Evolutionary conservation across 2,113 vertebrate genomes (phyloP), one percentile per base, ranked within the genome.

Genomic region (Campylorhamphus procurvoides): DNA sequence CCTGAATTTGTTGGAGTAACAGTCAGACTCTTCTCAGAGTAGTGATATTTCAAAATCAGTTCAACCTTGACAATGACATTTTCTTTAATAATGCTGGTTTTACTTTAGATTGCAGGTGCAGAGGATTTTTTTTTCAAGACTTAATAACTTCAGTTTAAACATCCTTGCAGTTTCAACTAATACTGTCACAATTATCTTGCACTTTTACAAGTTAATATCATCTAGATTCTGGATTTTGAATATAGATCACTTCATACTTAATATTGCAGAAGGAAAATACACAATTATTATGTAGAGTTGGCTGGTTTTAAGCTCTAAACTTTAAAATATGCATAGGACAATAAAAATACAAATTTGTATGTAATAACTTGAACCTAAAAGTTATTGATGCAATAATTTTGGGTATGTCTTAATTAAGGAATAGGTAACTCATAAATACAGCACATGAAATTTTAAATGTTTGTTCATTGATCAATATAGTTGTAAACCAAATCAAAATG

Each of bases 401-500:
- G 33, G 12, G 13, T 86, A 56, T 79, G 29, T 63, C 23, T 35
- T 87, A 82, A 71, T n/a, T 63, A 84, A 77, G 16, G 9, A 84
- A 46, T 89, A 79, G 25, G 8, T 53, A 49, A n/a, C 35, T 79
- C 62, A 33, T 84, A 84, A 93, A 76, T 84, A 53, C 17, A 66
- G 10, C 20, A 71, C n/a, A 35, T 69, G 71, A 75, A 59, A 63
- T 78, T 87, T 78, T 40, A 35, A 81, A 68, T 47, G 11, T 46
- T 83, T 77, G 24, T 71, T 82, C 31, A 20, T 87, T 66, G 27
- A 58, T 91, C 40, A 73, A 2, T 69, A 53, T 37, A 67, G 18
- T 87, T 82, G 35, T 90, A 81, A 96, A 95, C 35, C 28, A 37
- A 77, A 44, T 40, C 14, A 94, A 89, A 97, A 78, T 88, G 9